Percentiles rank a stretch among this genome's conserved stretches.
Conservation (phyloP, 2,888 invertebrate genomes). For the Dryobotodes eremita region DNA sequence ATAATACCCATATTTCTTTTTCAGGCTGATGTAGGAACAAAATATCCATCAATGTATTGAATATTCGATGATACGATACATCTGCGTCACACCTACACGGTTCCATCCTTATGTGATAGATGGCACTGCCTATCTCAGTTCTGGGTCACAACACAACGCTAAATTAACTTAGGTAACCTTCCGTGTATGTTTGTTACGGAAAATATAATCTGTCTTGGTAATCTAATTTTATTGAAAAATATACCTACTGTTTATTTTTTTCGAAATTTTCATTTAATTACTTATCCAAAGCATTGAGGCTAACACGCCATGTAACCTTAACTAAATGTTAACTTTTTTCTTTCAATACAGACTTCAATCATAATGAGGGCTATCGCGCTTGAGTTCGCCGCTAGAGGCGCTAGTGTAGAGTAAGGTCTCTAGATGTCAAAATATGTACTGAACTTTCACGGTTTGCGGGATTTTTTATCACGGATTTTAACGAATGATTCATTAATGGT, state of each 20-base stretch:
- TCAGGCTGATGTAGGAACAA: background rate
- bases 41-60: constrained; percentile 40
- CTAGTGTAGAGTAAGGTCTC: no score
- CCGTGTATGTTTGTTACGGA: background rate
- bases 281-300: background rate
- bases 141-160: constrained; percentile 36
- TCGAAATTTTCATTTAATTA: background rate
- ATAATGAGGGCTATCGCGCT: no score
- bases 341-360: background rate
- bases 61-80: constrained; percentile 19
- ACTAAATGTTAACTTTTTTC: background rate
- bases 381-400: no score
- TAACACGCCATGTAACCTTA: background rate
- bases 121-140: constrained; percentile 32
- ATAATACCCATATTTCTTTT: background rate
- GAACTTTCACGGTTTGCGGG: no score
- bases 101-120: constrained; percentile 38
- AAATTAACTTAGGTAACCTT: constrained; percentile 21
- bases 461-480: no score
- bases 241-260: background rate
- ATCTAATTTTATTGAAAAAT: background rate
- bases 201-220: background rate
- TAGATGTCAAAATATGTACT: no score
- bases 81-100: constrained; percentile 34
- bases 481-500: no score